Evolutionary conservation across 2,888 invertebrate genomes (phyloP), one percentile per base, ranked within the genome.

Genomic region (Unio delphinus): DNA sequence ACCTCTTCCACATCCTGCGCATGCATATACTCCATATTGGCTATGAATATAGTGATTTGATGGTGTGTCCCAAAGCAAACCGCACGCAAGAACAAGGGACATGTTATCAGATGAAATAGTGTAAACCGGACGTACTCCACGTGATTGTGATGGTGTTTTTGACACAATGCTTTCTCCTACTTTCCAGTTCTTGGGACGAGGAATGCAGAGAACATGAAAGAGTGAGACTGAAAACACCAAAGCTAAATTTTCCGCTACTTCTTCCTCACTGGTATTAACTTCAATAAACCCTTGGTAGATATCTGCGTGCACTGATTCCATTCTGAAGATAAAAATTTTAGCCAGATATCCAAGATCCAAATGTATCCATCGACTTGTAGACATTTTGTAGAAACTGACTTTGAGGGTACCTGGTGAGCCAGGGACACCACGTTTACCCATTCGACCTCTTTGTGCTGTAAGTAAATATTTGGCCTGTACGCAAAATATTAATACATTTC

Each of bases 151-250:
- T 23, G 55, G 58, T 11, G 15, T n/a, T 0, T 62, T 45, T 30
- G 58, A 20, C 17, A 55, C 61, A 5, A 64, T 23, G 15, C 67
- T 55, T 59, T 78, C 60, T 11, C 78, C 77, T 30, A 81, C 79
- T 61, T 79, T 67, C 80, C 80, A 81, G 61, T 72, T 76, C 26
- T 67, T 66, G 1, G 85, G 83, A 56, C 90, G 88, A 4, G 91
- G 91, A 80, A 91, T 90, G 78, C 91, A 91, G 20, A 91, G 85
- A 28, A 91, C 90, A 79, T 91, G 90, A 5, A 91, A 85, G 5
- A 90, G 86, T 30, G 90, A 83, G 6, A 91, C 86, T 68, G 86
- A 85, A 82, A 91, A 90, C 30, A 91, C 89, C 68, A 89, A 79
- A 55, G 90, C 90, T 17, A 91, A 80, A 69, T 90, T 89, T 81